Conservation (phyloP, 2,113 vertebrate species). For the Egretta garzetta region DNA sequence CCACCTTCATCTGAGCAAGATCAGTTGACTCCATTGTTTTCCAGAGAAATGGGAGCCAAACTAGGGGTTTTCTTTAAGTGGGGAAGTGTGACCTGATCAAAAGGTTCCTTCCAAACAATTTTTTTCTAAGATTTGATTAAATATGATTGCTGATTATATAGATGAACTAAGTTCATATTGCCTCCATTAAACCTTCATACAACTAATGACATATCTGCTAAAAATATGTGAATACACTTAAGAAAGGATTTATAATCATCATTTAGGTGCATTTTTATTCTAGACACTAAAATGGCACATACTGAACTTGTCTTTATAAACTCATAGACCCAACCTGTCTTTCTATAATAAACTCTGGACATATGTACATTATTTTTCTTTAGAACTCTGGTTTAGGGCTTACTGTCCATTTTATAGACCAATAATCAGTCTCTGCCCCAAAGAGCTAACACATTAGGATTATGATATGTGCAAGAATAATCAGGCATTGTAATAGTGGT, state of each 20-base stretch:
- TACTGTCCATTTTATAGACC: neutral
- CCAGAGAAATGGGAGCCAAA: neutral
- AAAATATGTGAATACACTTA: neutral
- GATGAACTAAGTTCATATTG: neutral
- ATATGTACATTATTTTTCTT: neutral
- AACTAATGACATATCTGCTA: neutral
- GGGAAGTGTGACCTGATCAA: neutral
- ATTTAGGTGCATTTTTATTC: neutral
- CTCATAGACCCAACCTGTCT: neutral
- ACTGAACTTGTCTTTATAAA: neutral
- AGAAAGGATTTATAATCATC: neutral
- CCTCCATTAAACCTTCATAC: neutral
- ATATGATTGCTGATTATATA: neutral
- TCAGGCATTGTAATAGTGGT: neutral
- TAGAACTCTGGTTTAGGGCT: neutral
- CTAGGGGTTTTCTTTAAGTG: neutral
- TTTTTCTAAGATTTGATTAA: neutral
- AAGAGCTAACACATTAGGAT: neutral
- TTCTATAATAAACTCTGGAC: neutral
- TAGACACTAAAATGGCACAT: neutral
- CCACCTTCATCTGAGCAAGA: neutral
- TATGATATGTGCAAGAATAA: neutral
- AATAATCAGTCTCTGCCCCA: neutral
- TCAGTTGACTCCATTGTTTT: neutral
- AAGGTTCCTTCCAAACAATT: neutral